Evolutionary conservation across 2,113 vertebrate genomes (phyloP).

Genomic region (Oxyura jamaicensis): DNA sequence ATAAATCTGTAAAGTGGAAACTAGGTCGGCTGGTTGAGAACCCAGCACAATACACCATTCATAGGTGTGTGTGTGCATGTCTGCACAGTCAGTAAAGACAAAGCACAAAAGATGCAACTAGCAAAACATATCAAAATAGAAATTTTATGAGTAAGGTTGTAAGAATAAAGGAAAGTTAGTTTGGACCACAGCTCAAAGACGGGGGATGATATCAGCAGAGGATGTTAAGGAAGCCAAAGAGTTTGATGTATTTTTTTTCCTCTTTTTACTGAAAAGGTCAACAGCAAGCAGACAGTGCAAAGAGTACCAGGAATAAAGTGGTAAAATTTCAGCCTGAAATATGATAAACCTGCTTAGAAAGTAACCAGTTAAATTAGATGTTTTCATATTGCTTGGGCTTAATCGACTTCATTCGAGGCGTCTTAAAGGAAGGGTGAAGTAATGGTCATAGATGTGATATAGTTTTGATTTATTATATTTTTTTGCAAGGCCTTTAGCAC

Average conservation of each 20-base stretch:
- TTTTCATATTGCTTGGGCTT: neutral
- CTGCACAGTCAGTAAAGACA: neutral
- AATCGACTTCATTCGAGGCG: neutral
- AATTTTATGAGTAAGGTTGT: neutral
- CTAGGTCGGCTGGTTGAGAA: neutral
- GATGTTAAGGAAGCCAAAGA: neutral
- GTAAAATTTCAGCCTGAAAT: neutral
- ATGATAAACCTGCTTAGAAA: neutral
- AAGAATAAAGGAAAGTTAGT: neutral
- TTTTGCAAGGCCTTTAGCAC: neutral
- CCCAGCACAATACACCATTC: neutral
- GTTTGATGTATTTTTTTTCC: neutral
- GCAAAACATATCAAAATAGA: neutral
- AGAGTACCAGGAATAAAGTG: neutral
- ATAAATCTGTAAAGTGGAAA: neutral
- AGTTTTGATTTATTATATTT: neutral
- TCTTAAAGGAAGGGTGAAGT: neutral
- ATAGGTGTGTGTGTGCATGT: fast-evolving
- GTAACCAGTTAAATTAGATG: neutral
- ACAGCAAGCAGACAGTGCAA: neutral
- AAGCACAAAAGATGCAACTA: neutral
- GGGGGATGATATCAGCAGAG: neutral
- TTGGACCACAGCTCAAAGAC: neutral
- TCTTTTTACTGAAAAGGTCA: neutral
- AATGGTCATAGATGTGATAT: neutral